Evolutionary conservation across 2,113 vertebrate species (phyloP).

Genomic region (Lathamus discolor): DNA sequence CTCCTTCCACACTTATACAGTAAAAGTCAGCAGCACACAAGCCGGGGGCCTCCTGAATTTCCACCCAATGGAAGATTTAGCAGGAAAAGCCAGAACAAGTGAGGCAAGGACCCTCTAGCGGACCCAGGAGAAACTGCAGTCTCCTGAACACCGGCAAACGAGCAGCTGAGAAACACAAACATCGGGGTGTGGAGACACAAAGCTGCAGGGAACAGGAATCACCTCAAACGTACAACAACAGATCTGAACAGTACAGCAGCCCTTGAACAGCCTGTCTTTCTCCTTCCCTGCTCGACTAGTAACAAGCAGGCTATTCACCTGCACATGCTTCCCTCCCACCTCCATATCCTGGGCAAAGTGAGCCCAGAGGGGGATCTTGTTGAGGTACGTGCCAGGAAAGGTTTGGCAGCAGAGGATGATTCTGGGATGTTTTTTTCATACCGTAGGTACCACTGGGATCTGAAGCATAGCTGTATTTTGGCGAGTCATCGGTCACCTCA

Average conservation of each 20-base stretch:
- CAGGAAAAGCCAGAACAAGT: background rate
- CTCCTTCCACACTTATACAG: background rate
- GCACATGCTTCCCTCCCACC: background rate
- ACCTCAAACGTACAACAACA: background rate
- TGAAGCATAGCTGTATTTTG: slow-evolving; percentile 85
- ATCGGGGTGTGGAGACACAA: background rate
- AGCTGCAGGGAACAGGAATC: background rate
- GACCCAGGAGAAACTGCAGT: background rate
- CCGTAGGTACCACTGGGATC: slow-evolving; percentile 76
- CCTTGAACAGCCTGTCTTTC: background rate
- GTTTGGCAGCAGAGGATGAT: background rate
- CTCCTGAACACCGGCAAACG: background rate
- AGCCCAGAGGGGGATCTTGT: background rate
- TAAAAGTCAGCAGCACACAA: background rate
- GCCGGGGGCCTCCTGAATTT: background rate
- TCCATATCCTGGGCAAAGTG: background rate
- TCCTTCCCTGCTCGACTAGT: background rate
- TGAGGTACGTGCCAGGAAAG: background rate
- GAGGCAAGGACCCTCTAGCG: background rate
- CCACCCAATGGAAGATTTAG: background rate
- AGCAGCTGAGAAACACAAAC: background rate
- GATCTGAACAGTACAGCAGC: background rate
- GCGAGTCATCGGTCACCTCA: slow-evolving; percentile 84
- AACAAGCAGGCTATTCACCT: background rate
- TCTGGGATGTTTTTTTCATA: background rate